Evolutionary conservation across 2,888 invertebrate genomes (phyloP).

Genomic region (Drosophila picticornis): DNA sequence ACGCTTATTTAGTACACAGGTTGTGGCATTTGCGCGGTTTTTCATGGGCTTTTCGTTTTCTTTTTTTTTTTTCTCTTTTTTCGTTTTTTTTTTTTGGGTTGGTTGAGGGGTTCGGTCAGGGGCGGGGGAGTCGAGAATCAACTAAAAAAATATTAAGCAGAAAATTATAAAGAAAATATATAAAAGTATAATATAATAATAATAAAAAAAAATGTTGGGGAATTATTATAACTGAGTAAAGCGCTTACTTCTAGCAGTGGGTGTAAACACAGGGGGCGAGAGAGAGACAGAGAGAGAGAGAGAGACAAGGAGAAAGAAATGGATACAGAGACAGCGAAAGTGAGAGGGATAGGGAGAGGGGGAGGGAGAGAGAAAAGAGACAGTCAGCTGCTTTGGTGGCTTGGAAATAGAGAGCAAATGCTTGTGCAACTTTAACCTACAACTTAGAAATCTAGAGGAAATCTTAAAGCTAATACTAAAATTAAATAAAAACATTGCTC

Average conservation of each 20-base stretch:
- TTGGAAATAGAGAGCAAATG: conserved; percentile 28
- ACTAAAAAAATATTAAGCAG: conserved; percentile 21
- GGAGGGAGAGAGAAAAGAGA: background rate
- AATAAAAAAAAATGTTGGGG: conserved; percentile 19
- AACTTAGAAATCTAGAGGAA: conserved; percentile 20
- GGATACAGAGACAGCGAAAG: background rate
- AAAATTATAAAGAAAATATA: conserved; percentile 22
- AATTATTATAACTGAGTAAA: conserved; percentile 24
- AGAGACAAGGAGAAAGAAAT: background rate
- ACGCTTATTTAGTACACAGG: conserved; percentile 57
- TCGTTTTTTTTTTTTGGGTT: background rate
- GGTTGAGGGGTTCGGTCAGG: background rate
- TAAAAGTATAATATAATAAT: conserved; percentile 6
- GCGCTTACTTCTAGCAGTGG: conserved; percentile 25
- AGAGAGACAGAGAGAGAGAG: background rate
- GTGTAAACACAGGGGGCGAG: background rate
- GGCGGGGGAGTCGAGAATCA: background rate
- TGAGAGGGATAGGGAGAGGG: background rate
- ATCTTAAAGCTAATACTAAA: conserved; percentile 30
- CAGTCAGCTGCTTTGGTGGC: conserved; percentile 5
- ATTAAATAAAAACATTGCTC: conserved; percentile 22
- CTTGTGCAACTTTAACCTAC: background rate
- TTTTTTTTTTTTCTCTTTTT: background rate
- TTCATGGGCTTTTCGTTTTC: background rate
- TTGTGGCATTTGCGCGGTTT: conserved; percentile 19